Percentiles rank a stretch among this genome's conserved stretches.
Evolutionary conservation across 2,797 vertebrate genomes (phyloP).

Genomic region (Muscicapa comitata): DNA sequence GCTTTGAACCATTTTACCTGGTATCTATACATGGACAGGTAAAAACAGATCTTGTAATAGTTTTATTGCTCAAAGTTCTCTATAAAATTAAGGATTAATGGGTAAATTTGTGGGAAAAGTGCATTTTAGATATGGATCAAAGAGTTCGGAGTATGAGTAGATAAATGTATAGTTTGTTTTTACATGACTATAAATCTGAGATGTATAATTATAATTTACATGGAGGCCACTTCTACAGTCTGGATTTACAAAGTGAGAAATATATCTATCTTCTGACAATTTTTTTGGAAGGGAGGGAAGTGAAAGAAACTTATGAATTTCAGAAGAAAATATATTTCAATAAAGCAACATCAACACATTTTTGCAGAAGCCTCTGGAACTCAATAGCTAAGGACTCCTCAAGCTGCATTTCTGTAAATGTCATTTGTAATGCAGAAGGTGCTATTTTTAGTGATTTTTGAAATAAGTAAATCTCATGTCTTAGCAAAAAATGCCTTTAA

Average conservation of each 20-base stretch:
- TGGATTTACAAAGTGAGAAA: neutral
- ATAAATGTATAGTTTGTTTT: neutral
- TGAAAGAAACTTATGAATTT: neutral
- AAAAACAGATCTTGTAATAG: neutral
- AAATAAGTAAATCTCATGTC: neutral
- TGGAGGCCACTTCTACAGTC: neutral
- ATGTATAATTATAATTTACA: neutral
- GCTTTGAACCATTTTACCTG: neutral
- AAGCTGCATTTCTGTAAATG: neutral
- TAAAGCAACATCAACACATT: neutral
- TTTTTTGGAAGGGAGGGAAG: neutral
- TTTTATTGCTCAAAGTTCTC: neutral
- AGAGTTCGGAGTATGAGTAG: neutral
- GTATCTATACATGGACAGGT: accelerated
- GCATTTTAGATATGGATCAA: neutral
- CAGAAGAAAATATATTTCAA: neutral
- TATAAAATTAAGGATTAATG: neutral
- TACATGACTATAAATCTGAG: neutral
- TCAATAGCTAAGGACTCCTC: neutral
- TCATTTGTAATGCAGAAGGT: neutral
- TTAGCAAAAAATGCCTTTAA: neutral
- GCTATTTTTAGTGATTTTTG: neutral
- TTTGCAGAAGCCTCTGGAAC: neutral
- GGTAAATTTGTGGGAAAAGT: neutral
- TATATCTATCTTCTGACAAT: neutral